Evolutionary conservation across 30 jellyfish, hydroid and myxozoan species (phyloP).

Genomic region (Turritopsis rubra): DNA sequence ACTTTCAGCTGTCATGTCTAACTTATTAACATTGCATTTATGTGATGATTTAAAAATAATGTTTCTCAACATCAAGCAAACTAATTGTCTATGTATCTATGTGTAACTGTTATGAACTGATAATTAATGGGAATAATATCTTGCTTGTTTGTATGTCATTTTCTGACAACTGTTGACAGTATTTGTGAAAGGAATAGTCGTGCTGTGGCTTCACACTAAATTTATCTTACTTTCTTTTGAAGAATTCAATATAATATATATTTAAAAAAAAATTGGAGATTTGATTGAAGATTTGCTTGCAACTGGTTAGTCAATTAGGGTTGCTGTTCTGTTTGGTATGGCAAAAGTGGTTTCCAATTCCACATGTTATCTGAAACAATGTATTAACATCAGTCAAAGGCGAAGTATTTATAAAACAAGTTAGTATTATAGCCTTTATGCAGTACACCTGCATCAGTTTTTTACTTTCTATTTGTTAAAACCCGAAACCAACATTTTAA

Average conservation of each 20-base stretch:
- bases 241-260: not conserved
- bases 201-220: not conserved
- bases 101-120: not conserved
- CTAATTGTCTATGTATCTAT: too few relatives aligned
- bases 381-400: not conserved
- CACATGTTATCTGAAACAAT: constrained; percentile 3
- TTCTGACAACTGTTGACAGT: not conserved
- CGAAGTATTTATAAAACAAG: not conserved
- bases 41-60: too few relatives aligned
- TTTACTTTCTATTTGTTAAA: not conserved
- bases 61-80: too few relatives aligned
- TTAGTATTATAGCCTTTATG: too few relatives aligned
- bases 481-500: not conserved
- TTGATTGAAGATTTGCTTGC: not conserved
- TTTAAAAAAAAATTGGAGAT: not conserved
- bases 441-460: too few relatives aligned
- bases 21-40: too few relatives aligned
- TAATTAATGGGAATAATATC: not conserved
- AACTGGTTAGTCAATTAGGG: not conserved
- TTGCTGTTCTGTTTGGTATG: constrained; percentile 2
- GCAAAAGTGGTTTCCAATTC: constrained; percentile 6
- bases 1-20: not conserved
- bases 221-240: not conserved
- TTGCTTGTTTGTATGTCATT: not conserved
- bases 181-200: not conserved